Evolutionary conservation across 2,888 invertebrate genomes (phyloP).

Genomic region (Griposia aprilina): DNA sequence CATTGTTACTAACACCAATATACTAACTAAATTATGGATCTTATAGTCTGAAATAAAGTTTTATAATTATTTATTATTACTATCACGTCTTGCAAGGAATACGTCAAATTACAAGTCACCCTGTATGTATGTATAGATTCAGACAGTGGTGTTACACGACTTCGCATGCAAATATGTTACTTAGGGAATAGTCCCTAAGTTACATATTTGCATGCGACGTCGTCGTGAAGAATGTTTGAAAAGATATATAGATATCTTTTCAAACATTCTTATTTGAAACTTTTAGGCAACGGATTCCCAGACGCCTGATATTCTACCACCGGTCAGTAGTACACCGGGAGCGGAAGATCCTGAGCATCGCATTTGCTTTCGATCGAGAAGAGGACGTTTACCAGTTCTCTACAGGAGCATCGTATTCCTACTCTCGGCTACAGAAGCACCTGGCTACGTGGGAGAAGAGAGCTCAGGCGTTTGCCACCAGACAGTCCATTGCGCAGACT

Average conservation of each 20-base stretch:
- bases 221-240: too few relatives aligned
- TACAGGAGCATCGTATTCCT: conserved; percentile 98
- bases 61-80: too few relatives aligned
- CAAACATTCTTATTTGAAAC: conserved; percentile 23
- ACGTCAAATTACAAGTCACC: too few relatives aligned
- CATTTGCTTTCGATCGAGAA: conserved; percentile 98
- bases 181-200: neutral
- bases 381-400: conserved; percentile 99
- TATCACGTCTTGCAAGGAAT: too few relatives aligned
- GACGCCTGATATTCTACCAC: conserved; percentile 97
- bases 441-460: conserved; percentile 93
- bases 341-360: conserved; percentile 97
- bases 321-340: conserved; percentile 96
- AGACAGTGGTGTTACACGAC: neutral
- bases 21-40: too few relatives aligned
- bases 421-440: conserved; percentile 96
- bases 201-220: too few relatives aligned
- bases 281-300: conserved; percentile 94
- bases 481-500: conserved; percentile 93
- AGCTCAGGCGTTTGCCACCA: conserved; percentile 91
- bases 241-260: neutral
- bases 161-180: neutral
- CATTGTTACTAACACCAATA: too few relatives aligned
- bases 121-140: conserved; percentile 4
- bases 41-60: too few relatives aligned